A percentile compares a stretch with the other conserved stretches of the same genome.
Conservation (phyloP, 2,113 vertebrate genomes). For the Etheostoma cragini region DNA sequence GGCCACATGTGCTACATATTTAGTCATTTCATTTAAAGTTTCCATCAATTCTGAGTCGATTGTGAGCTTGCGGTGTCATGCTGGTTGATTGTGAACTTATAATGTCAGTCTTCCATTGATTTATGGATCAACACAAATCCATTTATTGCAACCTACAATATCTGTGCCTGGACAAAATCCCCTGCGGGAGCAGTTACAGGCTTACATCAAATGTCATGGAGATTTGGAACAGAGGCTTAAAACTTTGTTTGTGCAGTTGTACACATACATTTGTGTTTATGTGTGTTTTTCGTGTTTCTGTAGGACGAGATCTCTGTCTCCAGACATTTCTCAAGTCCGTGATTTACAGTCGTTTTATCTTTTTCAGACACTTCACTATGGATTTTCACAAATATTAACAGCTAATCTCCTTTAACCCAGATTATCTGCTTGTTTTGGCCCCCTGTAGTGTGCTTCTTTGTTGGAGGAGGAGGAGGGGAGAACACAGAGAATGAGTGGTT, state of each 20-base stretch:
- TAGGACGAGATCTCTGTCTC: constrained; percentile 22
- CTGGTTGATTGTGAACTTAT: constrained; percentile 53
- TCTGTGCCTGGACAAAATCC: constrained; percentile 64
- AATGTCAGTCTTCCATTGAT: constrained; percentile 58
- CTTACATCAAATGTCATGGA: constrained; percentile 74
- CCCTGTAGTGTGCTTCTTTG: constrained; percentile 48
- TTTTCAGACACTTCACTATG: constrained; percentile 51
- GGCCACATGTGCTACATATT: constrained; percentile 53
- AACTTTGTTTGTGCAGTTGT: constrained; percentile 29
- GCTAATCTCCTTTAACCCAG: constrained; percentile 76
- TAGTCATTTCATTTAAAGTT: constrained; percentile 21
- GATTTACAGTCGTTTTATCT: constrained; percentile 54
- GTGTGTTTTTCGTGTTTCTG: constrained; percentile 26
- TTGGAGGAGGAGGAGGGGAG: constrained; percentile 19
- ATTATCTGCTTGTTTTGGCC: constrained; percentile 68
- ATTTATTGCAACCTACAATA: constrained; percentile 64
- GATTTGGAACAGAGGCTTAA: constrained; percentile 58
- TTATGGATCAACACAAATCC: constrained; percentile 63
- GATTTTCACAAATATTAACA: constrained; percentile 58
- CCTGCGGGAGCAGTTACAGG: constrained; percentile 57
- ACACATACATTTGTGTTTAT: constrained; percentile 33
- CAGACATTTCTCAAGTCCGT: constrained; percentile 36
- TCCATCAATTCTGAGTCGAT: constrained; percentile 41
- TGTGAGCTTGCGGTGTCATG: constrained; percentile 40
- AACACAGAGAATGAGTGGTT: constrained; percentile 30